A percentile compares a stretch with the other conserved stretches of the same genome.
Evolutionary conservation across 2,888 invertebrate species (phyloP).

Genomic region (Pristionchus japonicus): DNA sequence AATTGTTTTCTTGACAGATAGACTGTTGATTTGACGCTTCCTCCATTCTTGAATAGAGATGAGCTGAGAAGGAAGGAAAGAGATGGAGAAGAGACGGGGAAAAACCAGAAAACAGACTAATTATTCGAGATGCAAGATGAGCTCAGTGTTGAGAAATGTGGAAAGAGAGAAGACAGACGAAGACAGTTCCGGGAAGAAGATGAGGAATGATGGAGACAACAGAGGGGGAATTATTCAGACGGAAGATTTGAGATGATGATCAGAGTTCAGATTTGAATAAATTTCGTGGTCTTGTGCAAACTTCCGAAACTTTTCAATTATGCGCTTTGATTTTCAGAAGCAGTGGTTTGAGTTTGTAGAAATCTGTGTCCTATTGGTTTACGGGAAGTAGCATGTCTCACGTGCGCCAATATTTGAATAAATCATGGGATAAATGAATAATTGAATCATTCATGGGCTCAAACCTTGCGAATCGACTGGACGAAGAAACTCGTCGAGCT

Average conservation of each 20-base stretch:
- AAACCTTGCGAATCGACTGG: constrained; percentile 42
- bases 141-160: constrained; percentile 6
- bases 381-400: not conserved
- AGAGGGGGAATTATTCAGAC: not conserved
- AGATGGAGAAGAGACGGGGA: not conserved
- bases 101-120: constrained; percentile 6
- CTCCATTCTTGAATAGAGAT: not conserved
- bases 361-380: not conserved
- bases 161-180: not conserved
- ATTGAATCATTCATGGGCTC: not conserved
- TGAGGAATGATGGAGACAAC: not conserved
- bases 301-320: too few species aligned
- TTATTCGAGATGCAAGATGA: constrained; percentile 20
- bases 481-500: constrained; percentile 17
- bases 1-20: not conserved
- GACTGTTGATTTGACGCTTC: not conserved
- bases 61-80: not conserved
- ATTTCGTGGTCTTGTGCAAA: too few species aligned
- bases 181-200: not conserved
- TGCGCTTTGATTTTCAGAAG: not conserved
- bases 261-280: not conserved
- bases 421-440: not conserved
- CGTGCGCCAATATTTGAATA: not conserved
- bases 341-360: not conserved
- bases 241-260: too few species aligned